Evolutionary conservation across 2,113 vertebrate genomes (phyloP), one percentile per base, ranked within the genome.

Genomic region (Varanus salvator): DNA sequence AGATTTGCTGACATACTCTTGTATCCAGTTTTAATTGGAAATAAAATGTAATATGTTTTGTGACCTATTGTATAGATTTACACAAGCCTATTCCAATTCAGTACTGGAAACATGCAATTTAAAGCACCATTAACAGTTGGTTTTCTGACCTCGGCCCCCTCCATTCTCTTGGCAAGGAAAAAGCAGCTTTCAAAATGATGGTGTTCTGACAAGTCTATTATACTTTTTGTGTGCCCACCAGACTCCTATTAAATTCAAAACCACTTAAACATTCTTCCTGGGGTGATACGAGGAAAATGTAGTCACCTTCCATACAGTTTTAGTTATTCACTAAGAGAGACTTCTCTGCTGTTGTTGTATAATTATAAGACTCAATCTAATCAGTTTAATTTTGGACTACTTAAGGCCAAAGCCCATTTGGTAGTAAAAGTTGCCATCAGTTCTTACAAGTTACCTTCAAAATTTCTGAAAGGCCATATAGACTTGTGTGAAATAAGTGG

Each of bases 1-100:
- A 84, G 76, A 84, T 87, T 14, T 78, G 68, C 34, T 84, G 25
- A 25, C 82, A 27, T 81, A 69, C 6, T 1, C 72, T 84, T 92
- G 34, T 90, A 81, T 92, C 91, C 92, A 92, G 44, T 23, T 90
- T 89, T 94, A 93, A 95, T 93, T 93, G 85, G 60, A 83, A 95
- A 92, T 38, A 44, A 92, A 96, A 93, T 84, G 9, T 84, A 95
- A 91, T 68, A 92, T 74, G 38, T 88, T 90, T 92, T 95, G 81
- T 91, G 78, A 57, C 31, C 80, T 84, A 78, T 0, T 34, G 0
- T 75, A 68, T 6, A 92, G 68, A 91, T 87, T 94, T 90, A 72
- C 89, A 84, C 86, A 66, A 77, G 66, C 15, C 4, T 74, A 90
- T 88, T 54, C 38, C 23, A 85, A 44, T n/a, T 75, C 68, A 38